phyloP scores from a whole-genome alignment of 2,888 invertebrate genomes.

The Heliconius hortense region DNA sequence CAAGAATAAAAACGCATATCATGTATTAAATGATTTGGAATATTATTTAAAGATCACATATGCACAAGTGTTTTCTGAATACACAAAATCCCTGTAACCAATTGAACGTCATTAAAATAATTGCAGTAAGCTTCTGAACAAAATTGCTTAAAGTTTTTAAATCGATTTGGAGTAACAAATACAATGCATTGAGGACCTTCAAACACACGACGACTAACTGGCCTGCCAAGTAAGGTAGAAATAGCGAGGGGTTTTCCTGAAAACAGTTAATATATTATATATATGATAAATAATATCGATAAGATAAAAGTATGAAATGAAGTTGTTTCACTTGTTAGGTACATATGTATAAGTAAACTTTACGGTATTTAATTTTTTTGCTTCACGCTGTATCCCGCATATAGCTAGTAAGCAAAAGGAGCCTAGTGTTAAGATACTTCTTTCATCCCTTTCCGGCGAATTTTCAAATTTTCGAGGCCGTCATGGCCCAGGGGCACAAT shows the following conservation, averaged over 20 bases:
- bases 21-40: neutral
- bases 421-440: too few species aligned
- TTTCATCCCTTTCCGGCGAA: too few species aligned
- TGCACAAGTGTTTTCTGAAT: conserved; percentile 61
- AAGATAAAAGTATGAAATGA: neutral
- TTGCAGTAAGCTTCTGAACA: conserved; percentile 51
- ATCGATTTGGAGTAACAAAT: conserved; percentile 51
- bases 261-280: conserved; percentile 46
- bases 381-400: too few species aligned
- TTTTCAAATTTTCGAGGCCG: too few species aligned
- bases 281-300: too few species aligned
- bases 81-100: conserved; percentile 73
- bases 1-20: neutral
- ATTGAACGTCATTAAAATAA: conserved; percentile 62
- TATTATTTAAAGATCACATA: conserved; percentile 63
- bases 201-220: conserved; percentile 56
- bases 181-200: conserved; percentile 53
- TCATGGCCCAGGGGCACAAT: too few species aligned
- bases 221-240: conserved; percentile 62
- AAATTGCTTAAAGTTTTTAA: conserved; percentile 50
- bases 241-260: conserved; percentile 68
- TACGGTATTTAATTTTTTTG: too few species aligned
- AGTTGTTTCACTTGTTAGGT: too few species aligned
- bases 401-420: too few species aligned
- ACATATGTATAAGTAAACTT: too few species aligned